Conservation (phyloP, 2,888 invertebrate species). For the Leucophora obtusa region DNA sequence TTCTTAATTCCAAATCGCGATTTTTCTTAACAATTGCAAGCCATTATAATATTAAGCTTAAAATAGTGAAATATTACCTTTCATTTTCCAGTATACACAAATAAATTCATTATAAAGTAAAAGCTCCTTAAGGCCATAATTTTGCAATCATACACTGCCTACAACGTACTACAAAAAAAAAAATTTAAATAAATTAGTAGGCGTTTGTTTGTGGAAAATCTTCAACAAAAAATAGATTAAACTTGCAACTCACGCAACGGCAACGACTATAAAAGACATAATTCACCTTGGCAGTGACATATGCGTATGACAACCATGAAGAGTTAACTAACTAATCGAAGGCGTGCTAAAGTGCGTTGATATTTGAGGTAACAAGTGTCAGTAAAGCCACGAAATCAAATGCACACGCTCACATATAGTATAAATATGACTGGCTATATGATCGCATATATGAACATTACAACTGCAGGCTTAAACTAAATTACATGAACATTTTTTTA, state of each 20-base stretch:
- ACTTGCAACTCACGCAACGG: conserved; percentile 26
- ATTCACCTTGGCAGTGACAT: conserved; percentile 64
- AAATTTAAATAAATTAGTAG: conserved; percentile 44
- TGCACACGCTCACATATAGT: background rate
- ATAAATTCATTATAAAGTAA: conserved; percentile 30
- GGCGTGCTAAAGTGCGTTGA: conserved; percentile 43
- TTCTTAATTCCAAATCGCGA: too few relatives aligned
- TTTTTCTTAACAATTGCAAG: too few relatives aligned
- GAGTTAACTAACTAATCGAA: conserved; percentile 33
- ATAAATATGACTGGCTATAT: background rate
- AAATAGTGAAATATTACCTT: too few relatives aligned
- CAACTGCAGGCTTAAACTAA: background rate
- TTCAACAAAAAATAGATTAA: conserved; percentile 46
- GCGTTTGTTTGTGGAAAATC: conserved; percentile 46
- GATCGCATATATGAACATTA: background rate
- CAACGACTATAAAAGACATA: conserved; percentile 35
- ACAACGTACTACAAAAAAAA: background rate
- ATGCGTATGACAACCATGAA: conserved; percentile 28
- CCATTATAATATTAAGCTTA: too few relatives aligned
- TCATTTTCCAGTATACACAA: background rate
- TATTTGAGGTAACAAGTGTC: conserved; percentile 61
- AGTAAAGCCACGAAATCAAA: background rate
- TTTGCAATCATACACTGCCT: conserved; percentile 15
- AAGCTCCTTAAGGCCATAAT: conserved; percentile 40
- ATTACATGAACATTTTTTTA: background rate